A percentile compares a stretch with the other conserved stretches of the same genome.
Conservation (phyloP, 2,888 invertebrate species). For the Lycophotia porphyrea region DNA sequence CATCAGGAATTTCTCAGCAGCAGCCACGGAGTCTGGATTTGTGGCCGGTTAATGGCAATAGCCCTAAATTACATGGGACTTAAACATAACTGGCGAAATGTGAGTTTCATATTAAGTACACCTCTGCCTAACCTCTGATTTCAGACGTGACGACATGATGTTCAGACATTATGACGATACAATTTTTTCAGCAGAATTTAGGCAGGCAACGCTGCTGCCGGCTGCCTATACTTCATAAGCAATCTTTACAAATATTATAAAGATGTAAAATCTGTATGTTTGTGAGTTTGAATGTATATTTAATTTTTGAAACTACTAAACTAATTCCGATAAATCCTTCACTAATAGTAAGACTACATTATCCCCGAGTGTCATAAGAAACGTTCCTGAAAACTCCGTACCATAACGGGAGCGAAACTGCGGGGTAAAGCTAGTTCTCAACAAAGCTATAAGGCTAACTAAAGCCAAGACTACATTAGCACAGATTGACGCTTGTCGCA, state of each 20-base stretch:
- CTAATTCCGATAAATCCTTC: background rate
- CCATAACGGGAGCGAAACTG: background rate
- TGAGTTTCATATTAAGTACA: too few relatives aligned
- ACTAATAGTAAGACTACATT: background rate
- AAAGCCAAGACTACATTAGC: constrained; percentile 15
- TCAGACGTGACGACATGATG: too few relatives aligned
- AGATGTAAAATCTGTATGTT: background rate
- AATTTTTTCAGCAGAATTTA: too few relatives aligned
- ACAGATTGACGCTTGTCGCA: constrained; percentile 15
- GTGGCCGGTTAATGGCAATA: too few relatives aligned
- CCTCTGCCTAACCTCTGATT: too few relatives aligned
- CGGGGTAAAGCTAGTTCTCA: background rate
- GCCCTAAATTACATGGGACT: too few relatives aligned
- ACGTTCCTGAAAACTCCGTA: background rate
- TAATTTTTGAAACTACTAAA: background rate
- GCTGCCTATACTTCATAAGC: too few relatives aligned
- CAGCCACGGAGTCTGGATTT: too few relatives aligned
- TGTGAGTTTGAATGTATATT: background rate
- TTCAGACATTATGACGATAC: too few relatives aligned
- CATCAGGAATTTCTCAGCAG: too few relatives aligned
- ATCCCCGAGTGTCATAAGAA: background rate
- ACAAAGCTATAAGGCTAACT: background rate
- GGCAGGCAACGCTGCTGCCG: too few relatives aligned
- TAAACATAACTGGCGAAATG: too few relatives aligned
- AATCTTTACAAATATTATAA: background rate